Evolutionary conservation across 2,113 vertebrate genomes (phyloP).

Genomic region (Erpornis zantholeuca): DNA sequence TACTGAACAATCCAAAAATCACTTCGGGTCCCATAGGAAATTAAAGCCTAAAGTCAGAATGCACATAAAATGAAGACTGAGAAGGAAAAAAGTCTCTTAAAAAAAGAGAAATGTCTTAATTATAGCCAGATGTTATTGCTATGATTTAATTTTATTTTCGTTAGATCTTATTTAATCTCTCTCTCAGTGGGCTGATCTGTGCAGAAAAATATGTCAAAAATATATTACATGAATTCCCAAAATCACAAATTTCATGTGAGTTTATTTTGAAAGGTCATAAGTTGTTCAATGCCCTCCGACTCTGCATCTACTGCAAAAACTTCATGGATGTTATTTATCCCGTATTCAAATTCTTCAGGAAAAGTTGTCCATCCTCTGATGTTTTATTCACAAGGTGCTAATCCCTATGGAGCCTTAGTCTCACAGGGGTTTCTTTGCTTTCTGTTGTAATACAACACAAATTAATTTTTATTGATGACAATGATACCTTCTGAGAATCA

Average conservation of each 20-base stretch:
- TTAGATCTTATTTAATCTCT: not conserved
- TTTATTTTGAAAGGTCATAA: not conserved
- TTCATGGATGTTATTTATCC: not conserved
- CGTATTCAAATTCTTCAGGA: not conserved
- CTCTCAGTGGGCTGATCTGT: not conserved
- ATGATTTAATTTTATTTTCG: not conserved
- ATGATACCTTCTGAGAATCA: not conserved
- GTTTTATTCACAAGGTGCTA: not conserved
- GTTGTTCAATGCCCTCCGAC: not conserved
- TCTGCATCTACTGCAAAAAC: not conserved
- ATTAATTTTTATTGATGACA: not conserved
- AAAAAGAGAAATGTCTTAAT: slow-evolving; percentile 22
- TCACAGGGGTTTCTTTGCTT: not conserved
- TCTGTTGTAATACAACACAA: not conserved
- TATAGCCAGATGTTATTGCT: not conserved
- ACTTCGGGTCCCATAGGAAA: not conserved
- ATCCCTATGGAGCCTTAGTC: not conserved
- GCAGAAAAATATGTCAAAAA: not conserved
- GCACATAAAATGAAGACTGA: not conserved
- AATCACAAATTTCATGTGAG: not conserved
- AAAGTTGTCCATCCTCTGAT: not conserved
- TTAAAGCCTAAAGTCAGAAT: not conserved
- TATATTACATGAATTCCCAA: not conserved
- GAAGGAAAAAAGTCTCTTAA: not conserved
- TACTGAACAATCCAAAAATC: not conserved